Base-by-base conservation (phyloP, 2,113 vertebrate genomes). In the Marcusenius ussheri region DNA sequence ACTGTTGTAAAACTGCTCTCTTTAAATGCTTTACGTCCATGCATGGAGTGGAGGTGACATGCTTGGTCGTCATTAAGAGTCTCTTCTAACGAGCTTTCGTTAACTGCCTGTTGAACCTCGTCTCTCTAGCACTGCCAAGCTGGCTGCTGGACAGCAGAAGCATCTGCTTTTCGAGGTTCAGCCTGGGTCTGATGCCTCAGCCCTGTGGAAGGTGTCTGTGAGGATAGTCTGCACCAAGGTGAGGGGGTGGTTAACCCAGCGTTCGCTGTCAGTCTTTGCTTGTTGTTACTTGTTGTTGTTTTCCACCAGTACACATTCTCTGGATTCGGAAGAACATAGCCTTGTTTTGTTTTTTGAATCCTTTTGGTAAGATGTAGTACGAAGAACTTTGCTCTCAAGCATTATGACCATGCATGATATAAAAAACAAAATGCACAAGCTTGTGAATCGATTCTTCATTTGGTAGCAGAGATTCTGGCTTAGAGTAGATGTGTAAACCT, bases 221-320 rank as follows among this genome's bases (percentile, higher is more conserved):
- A 97, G 98, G 66, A 94, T 99, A 83, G 96, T 99, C 89, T 99
- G 98, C 90, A 99, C 98, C 74, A 99, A 99, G 96, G 98, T 99
- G 94, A 96, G 94, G 91, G n/a, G 42, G 31, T 21, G 6, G 21
- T 1, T 11, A 27, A 24, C 83, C 10, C 10, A 6, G 47, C 19
- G 10, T n/a, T 84, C 39, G 11, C 21, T 19, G 83, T 46, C 39
- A 10, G 17, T 47, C 4, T n/a, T 24, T 84, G 19, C 39, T n/a
- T n/a, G 19, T 24, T 21, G 80, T 15, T 77, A 17, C 70, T 77
- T 39, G 70, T 77, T 31, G 13, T 39, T 39, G 39, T 42, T 11
- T 77, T 77, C 5, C 15, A 35, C 31, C 70, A 35, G 19, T 62
- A 17, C n/a, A 62, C 53, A 45, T 56, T 84, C n/a, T 47, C 35